These are phyloP conservation scores for Boloria euphrosyne DNA, from an alignment of 2,888 invertebrate genomes.

Conservation along the genomic window DNA sequence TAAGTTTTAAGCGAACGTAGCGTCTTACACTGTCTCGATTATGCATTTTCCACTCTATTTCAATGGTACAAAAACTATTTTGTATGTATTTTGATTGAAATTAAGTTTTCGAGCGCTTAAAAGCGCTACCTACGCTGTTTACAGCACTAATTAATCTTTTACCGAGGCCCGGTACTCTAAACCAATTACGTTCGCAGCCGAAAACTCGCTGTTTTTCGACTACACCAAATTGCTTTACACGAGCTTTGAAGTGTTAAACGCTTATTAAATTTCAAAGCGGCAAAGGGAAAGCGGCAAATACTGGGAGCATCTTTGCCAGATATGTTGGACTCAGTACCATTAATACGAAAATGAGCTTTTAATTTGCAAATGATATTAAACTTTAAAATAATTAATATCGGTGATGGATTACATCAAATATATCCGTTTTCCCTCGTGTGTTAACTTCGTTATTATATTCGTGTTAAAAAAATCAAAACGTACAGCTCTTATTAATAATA, in stretches of 20 bases:
- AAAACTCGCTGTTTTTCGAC: constrained; percentile 77
- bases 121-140: constrained; percentile 68
- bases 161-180: constrained; percentile 65
- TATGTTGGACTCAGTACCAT: constrained; percentile 28
- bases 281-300: constrained; percentile 72
- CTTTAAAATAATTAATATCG: not conserved
- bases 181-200: constrained; percentile 74
- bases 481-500: too few relatives aligned
- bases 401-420: not conserved
- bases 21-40: not conserved
- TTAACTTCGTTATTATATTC: not conserved
- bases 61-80: constrained; percentile 39
- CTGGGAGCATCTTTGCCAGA: constrained; percentile 40
- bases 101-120: constrained; percentile 53
- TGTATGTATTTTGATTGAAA: constrained; percentile 27
- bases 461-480: not conserved
- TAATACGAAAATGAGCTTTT: constrained; percentile 25
- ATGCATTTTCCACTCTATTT: constrained; percentile 11
- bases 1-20: not conserved
- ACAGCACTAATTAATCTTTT: constrained; percentile 77
- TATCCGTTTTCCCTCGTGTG: too few relatives aligned
- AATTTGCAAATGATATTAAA: constrained; percentile 24
- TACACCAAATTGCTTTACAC: constrained; percentile 76
- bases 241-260: constrained; percentile 78
- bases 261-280: constrained; percentile 77